These are phyloP conservation scores for Orbicella faveolata DNA, from an alignment of 64 coral and sea anemone species.

Conservation along the genomic window DNA sequence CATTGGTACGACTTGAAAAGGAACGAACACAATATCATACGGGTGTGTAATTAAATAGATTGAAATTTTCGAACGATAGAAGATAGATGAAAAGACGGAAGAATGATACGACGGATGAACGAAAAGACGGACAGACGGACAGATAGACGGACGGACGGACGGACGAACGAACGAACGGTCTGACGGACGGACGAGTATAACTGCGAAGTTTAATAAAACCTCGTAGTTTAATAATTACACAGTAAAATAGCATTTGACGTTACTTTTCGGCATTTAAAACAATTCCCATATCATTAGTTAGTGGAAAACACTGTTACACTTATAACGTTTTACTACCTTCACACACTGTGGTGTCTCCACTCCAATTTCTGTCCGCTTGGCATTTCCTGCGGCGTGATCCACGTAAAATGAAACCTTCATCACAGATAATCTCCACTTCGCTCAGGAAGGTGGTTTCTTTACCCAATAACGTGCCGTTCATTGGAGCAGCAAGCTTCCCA, in stretches of 20 bases:
- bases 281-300: too few species aligned
- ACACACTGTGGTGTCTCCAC: conserved; percentile 9
- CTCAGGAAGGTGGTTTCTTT: conserved; percentile 48
- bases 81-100: not conserved
- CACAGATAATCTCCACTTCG: conserved; percentile 50
- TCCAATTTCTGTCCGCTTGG: conserved; percentile 65
- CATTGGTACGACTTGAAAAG: too few species aligned
- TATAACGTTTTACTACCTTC: conserved; percentile 14
- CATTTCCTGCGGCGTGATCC: conserved; percentile 50
- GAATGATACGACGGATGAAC: not conserved
- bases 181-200: conserved; percentile 1
- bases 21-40: too few species aligned
- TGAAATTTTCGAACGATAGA: not conserved
- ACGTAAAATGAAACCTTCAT: conserved; percentile 60
- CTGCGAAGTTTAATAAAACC: not conserved
- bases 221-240: not conserved
- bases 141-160: not conserved
- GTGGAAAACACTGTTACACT: not conserved
- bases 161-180: conserved; percentile 12
- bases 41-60: too few species aligned
- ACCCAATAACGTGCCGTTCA: conserved; percentile 39
- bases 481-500: conserved; percentile 22
- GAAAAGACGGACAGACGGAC: not conserved
- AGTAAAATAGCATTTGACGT: not conserved
- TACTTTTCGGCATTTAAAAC: too few species aligned